phyloP scores from a whole-genome alignment of 2,888 invertebrate species.

The Phymatocera aterrima region DNA sequence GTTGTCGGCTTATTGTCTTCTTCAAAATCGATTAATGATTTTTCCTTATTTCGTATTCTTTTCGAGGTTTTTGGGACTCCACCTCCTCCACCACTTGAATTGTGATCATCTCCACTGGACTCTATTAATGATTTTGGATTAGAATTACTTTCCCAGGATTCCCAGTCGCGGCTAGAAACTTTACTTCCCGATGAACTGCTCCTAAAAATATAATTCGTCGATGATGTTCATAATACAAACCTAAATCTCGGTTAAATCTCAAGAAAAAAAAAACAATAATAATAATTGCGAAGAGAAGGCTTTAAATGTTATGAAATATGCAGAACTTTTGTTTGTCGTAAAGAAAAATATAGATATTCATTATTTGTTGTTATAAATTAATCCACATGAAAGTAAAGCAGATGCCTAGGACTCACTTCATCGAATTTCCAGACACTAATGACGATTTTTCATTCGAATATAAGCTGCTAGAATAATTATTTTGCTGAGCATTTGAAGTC shows the following conservation, averaged over 20 bases:
- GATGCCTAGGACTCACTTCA: slow-evolving; percentile 4
- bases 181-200: slow-evolving; percentile 57
- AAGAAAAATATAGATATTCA: neutral
- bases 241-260: neutral
- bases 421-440: slow-evolving; percentile 58
- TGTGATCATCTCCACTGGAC: slow-evolving; percentile 55
- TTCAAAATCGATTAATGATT: slow-evolving; percentile 66
- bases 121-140: slow-evolving; percentile 57
- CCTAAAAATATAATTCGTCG: slow-evolving; percentile 51
- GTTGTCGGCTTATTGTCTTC: slow-evolving; percentile 58
- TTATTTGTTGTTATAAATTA: slow-evolving; percentile 17
- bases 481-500: slow-evolving; percentile 65
- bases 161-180: slow-evolving; percentile 63
- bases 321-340: slow-evolving; percentile 19
- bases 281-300: neutral
- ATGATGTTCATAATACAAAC: slow-evolving; percentile 47
- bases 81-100: neutral
- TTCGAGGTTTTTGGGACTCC: slow-evolving; percentile 51
- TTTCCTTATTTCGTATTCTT: slow-evolving; percentile 62
- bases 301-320: slow-evolving; percentile 49
- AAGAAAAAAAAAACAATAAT: neutral
- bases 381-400: neutral
- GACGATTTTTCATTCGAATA: slow-evolving; percentile 70
- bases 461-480: slow-evolving; percentile 57
- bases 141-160: slow-evolving; percentile 62